Conservation (phyloP, 2,113 vertebrate genomes). For the Argyrosomus japonicus region DNA sequence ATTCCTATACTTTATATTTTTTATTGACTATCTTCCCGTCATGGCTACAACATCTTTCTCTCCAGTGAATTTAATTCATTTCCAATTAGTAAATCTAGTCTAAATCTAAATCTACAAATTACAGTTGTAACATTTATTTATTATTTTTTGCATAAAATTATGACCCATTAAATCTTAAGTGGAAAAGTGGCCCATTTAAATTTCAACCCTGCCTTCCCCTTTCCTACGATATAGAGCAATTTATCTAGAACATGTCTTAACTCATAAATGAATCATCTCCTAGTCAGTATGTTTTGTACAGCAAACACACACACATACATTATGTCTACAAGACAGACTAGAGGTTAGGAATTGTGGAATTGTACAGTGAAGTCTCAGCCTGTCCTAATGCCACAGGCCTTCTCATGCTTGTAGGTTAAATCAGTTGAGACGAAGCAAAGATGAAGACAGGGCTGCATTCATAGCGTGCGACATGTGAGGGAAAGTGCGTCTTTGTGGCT, state of each 20-base stretch:
- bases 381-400: not conserved
- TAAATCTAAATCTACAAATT: not conserved
- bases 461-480: slow-evolving; percentile 43
- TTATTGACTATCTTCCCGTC: not conserved
- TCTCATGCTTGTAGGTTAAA: slow-evolving; percentile 14
- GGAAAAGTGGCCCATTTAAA: not conserved
- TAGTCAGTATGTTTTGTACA: not conserved
- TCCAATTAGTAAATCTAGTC: not conserved
- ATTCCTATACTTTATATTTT: not conserved
- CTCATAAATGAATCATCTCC: not conserved
- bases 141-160: not conserved
- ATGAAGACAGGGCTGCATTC: slow-evolving; percentile 53
- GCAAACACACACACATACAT: not conserved
- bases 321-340: not conserved
- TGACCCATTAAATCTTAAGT: not conserved
- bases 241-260: not conserved
- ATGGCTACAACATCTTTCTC: not conserved
- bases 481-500: not conserved
- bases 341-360: not conserved
- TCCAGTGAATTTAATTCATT: not conserved
- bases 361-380: not conserved
- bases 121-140: not conserved
- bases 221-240: not conserved
- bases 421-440: not conserved
- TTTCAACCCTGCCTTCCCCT: not conserved